Percentiles rank a stretch among this genome's conserved stretches.
Conservation (phyloP, 2,888 invertebrate genomes). For the Saturnia japonica region DNA sequence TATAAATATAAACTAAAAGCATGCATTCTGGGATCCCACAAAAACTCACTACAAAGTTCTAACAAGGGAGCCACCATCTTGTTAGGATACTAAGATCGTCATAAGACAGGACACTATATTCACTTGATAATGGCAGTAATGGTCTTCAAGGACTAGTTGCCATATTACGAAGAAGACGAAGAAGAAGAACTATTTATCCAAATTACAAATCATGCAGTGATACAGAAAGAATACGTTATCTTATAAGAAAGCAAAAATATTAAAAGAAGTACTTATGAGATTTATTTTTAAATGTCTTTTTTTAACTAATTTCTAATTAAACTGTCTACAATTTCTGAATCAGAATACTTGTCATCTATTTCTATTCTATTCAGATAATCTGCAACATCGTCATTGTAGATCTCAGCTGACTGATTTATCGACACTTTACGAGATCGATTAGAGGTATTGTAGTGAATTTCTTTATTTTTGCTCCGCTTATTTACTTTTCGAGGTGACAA, state of each 20-base stretch:
- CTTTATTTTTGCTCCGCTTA: conserved; percentile 52
- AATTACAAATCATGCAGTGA: not conserved
- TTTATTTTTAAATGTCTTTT: not conserved
- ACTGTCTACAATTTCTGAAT: conserved; percentile 58
- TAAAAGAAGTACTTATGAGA: not conserved
- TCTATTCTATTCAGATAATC: conserved; percentile 67
- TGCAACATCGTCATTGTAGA: conserved; percentile 55
- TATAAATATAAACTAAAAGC: too few relatives aligned
- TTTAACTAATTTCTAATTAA: conserved; percentile 46
- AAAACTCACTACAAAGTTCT: too few relatives aligned
- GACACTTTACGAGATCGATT: conserved; percentile 64
- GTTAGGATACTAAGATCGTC: too few relatives aligned
- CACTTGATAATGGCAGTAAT: too few relatives aligned
- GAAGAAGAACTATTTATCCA: not conserved
- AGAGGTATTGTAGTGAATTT: conserved; percentile 55
- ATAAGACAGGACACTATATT: too few relatives aligned
- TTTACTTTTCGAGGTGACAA: conserved; percentile 69
- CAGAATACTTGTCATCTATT: conserved; percentile 60
- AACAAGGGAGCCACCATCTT: too few relatives aligned
- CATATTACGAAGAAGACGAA: too few relatives aligned
- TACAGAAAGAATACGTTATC: not conserved
- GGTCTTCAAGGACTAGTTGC: too few relatives aligned
- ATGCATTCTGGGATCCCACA: too few relatives aligned
- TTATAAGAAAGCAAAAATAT: not conserved
- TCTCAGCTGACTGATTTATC: conserved; percentile 63